Evolutionary conservation across 2,888 invertebrate genomes (phyloP), one percentile per base, ranked within the genome.

Genomic region (Dolomedes plantarius): DNA sequence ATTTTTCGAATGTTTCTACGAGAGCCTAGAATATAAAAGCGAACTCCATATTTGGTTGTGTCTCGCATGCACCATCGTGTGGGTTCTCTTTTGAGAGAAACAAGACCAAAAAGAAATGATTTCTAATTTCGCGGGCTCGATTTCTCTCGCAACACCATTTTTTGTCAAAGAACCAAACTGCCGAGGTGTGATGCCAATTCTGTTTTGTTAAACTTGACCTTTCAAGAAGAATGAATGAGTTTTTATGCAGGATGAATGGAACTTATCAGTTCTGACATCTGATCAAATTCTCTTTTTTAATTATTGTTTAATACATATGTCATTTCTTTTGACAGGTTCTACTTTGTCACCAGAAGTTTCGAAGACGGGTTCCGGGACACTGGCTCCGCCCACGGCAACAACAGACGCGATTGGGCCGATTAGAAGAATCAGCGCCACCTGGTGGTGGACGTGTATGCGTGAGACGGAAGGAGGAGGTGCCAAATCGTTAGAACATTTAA

Each of bases 381-480:
- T 83, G 83, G 83, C 77, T 77, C 67, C 77, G 73, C 72, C 83
- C 3, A 46, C 36, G 62, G 41, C 32, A 76, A 28, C 50, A 50
- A 32, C 23, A 16, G 64, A 36, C 76, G 73, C 77, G 46, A 83
- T 77, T 77, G 83, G 65, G 82, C 77, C 64, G 72, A 56, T 67
- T 11, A 83, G 67, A 27, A 83, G 67, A 31, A 28, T 62, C 16
- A 64, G 31, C 62, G 27, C 82, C 72, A 67, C 83, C 72, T 71
- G 76, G 82, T 27, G 77, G 76, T 82, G 83, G 83, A 77, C 72
- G 77, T 68, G 72, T 50, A 73, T 56, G 77, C 72, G 75, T 32
- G 65, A 69, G 46, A 62, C 71, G 46, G 46, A 76, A 50, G 82
- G 71, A 5, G 76, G 76, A 23, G 76, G 76, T 36, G 23, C 19